These are phyloP conservation scores for Agriopis marginaria DNA, from an alignment of 2,888 invertebrate genomes.

Conservation along the genomic window DNA sequence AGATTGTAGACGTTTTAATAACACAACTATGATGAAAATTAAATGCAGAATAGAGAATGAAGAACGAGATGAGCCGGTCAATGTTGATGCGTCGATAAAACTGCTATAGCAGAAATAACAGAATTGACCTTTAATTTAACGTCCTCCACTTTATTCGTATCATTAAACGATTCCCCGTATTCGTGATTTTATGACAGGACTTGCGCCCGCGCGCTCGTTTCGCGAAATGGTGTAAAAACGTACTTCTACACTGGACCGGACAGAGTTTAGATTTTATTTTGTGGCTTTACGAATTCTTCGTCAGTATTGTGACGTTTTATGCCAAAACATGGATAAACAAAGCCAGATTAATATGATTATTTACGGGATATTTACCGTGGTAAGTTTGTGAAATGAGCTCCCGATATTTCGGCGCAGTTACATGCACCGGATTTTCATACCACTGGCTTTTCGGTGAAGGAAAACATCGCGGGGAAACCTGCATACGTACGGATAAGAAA, in stretches of 20 bases:
- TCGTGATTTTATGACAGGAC: slow-evolving; percentile 48
- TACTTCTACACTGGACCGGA: slow-evolving; percentile 6
- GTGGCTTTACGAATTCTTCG: neutral
- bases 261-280: slow-evolving; percentile 15
- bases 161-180: slow-evolving; percentile 57
- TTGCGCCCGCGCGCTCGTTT: slow-evolving; percentile 24
- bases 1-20: neutral
- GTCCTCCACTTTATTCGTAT: slow-evolving; percentile 52
- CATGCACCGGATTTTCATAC: no score
- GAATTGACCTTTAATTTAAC: slow-evolving; percentile 55
- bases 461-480: no score
- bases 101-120: slow-evolving; percentile 49
- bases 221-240: slow-evolving; percentile 21
- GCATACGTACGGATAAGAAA: no score
- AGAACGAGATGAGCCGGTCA: slow-evolving; percentile 37
- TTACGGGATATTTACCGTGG: no score
- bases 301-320: neutral
- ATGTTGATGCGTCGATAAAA: slow-evolving; percentile 46
- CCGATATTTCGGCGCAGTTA: no score
- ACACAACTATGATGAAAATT: neutral
- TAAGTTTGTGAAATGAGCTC: no score
- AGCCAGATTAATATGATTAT: no score
- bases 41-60: slow-evolving; percentile 34
- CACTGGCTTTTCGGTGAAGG: no score
- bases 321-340: neutral